Base-by-base conservation (phyloP, 2,888 invertebrate species). In the Linyphia triangularis region DNA sequence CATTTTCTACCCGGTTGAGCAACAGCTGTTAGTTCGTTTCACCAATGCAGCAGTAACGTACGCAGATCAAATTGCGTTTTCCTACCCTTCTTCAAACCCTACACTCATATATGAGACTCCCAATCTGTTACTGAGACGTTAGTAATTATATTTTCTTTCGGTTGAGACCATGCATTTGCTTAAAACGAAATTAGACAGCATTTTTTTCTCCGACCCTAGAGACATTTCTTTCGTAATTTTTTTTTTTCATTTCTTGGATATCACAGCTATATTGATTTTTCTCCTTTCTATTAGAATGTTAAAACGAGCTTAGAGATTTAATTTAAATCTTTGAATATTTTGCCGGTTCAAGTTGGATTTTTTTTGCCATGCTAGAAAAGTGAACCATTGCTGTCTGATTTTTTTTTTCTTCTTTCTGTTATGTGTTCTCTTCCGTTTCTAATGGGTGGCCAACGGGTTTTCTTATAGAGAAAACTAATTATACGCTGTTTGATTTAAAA, bases 91-190 rank as follows among this genome's bases (percentile, higher is more conserved):
- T 28, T 37, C 22, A 43, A 19, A 19, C 61, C 28, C 43, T 69
- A 24, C 57, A 22, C 30, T 59, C 13, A 77, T 77, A 19, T 59
- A 67, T 28, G 82, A 28, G 43, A 82, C 69, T 43, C 70, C 59
- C 88, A 88, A 77, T 88, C 77, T 82, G 88, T 88, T 88, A 82
- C 88, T 77, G 24, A 63, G 30, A 59, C 51, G 83, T 88, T 61
- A 82, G 81, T 88, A 88, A 88, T 88, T 88, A 88, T 88, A 88
- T 83, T 82, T 88, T 63, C 88, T 83, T 88, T 88, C 77, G 77
- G 77, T 88, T 81, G 67, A 67, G 73, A 82, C 81, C 67, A 67
- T 82, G 88, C 82, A 67, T 88, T 88, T 82, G 26, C 81, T 75
- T 81, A 69, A 88, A 88, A 88, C 81, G 81, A 82, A 88, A 88